Base-by-base conservation (phyloP, 1,140 invertebrate species). In the Danaus plexippus region DNA sequence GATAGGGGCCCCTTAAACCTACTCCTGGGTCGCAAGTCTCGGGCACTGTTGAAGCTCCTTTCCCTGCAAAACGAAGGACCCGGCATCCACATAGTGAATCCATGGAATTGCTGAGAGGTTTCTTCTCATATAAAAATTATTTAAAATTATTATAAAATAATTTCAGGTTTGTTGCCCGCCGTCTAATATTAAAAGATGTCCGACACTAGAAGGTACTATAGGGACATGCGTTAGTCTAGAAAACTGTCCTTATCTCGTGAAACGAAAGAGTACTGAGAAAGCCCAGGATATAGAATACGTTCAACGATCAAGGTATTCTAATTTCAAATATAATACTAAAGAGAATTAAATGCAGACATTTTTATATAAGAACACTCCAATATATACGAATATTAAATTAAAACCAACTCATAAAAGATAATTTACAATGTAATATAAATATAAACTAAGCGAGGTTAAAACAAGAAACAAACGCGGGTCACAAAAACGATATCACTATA, bases 151-250 rank as follows among this genome's bases (percentile, higher is more conserved):
- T 32, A 49, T 13, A 44, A 18, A 48, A 15, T n/a, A 5, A 49
- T 68, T 54, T 12, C 63, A 80, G 75, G 77, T 80, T 46, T 80
- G 77, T 52, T 80, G 77, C 52, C 61, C 51, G 5, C 9, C 32
- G 9, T 15, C 0, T 7, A 12, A 7, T 22, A 32, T 40, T n/a
- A 44, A 54, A 0, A 48, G 32, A 43, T 79, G 76, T 52, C 41
- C 56, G 9, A 73, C 74, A 0, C 57, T 68, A 15, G 65, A 71
- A 18, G 71, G 69, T 1, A 49, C 61, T 8, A 11, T 15, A 1
- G 76, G 74, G 2, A 12, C 49, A 32, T 79, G 76, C 49, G 57
- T 71, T 12, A 54, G 22, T n/a, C 8, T 72, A 8, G 43, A 69
- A 10, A 48, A 53, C 5, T 79, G 76, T 44, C 47, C 64, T 9